A percentile compares a stretch with the other conserved stretches of the same genome.
Conservation (phyloP, 2,113 vertebrate species). For the Cryptomyrus ogoouensis region DNA sequence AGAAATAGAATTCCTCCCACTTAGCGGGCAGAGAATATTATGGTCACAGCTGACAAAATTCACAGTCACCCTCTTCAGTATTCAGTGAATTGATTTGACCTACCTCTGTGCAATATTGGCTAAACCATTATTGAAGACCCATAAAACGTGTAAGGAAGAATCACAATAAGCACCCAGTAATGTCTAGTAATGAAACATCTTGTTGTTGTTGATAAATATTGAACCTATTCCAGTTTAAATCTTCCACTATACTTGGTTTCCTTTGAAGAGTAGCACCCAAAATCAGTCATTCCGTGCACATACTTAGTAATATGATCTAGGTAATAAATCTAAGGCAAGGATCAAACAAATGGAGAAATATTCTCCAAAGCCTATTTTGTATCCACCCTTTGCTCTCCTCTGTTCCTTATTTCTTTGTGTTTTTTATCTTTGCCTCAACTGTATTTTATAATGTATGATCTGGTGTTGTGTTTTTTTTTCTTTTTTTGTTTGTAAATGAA, state of each 20-base stretch:
- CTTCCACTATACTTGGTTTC: not conserved
- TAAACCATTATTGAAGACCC: not conserved
- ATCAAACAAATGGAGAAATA: not conserved
- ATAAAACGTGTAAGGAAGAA: not conserved
- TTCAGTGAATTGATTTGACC: not conserved
- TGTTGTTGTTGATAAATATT: not conserved
- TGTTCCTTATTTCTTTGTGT: not conserved
- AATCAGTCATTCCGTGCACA: not conserved
- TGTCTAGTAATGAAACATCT: constrained; percentile 1
- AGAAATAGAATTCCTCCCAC: not conserved
- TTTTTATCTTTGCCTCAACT: not conserved
- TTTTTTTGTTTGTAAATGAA: not conserved
- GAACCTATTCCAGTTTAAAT: not conserved
- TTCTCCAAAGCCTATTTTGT: not conserved
- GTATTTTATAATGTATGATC: not conserved
- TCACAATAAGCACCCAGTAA: not conserved
- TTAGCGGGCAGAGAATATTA: not conserved
- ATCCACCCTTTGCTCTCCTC: not conserved
- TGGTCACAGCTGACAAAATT: not conserved
- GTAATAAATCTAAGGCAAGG: not conserved
- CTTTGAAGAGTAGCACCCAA: not conserved
- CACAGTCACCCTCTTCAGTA: not conserved
- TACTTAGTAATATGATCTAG: not conserved
- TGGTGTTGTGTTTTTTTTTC: not conserved
- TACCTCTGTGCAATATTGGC: not conserved